phyloP scores from a whole-genome alignment of 1,140 invertebrate genomes.

The Cherax destructor region DNA sequence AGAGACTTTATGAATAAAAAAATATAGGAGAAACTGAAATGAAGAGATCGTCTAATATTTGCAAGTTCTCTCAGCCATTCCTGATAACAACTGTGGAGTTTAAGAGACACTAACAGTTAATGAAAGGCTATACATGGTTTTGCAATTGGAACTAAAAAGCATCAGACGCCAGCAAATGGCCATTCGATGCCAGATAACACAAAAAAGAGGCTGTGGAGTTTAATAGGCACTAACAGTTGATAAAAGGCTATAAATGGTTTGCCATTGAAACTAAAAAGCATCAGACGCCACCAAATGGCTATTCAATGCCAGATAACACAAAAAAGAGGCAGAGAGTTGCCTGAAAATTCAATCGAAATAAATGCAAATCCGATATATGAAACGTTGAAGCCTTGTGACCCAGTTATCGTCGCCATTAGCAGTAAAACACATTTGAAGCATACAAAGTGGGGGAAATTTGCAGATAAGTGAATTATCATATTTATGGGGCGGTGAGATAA shows the following conservation, averaged over 20 bases:
- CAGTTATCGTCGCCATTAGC: constrained; percentile 10
- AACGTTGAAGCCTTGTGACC: constrained; percentile 11
- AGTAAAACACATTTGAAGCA: neutral
- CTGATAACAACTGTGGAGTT: no score
- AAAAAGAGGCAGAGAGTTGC: neutral
- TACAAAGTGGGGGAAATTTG: neutral
- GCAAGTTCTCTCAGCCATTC: no score
- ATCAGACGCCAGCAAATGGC: neutral
- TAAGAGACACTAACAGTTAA: no score
- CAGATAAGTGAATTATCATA: neutral
- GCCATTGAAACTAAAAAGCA: neutral
- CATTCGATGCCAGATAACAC: no score
- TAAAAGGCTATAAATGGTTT: no score
- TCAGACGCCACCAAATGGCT: neutral
- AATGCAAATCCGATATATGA: constrained; percentile 20
- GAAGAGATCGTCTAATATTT: no score
- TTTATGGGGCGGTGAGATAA: neutral
- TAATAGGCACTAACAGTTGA: no score
- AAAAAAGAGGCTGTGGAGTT: no score
- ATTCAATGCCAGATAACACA: no score
- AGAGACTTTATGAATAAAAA: no score
- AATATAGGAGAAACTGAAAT: no score
- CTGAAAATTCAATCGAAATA: neutral
- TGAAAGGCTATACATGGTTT: no score
- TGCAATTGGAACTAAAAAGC: neutral